These are phyloP conservation scores for Holcopasites calliopsidis DNA, from an alignment of 1,140 invertebrate species.

Conservation along the genomic window DNA sequence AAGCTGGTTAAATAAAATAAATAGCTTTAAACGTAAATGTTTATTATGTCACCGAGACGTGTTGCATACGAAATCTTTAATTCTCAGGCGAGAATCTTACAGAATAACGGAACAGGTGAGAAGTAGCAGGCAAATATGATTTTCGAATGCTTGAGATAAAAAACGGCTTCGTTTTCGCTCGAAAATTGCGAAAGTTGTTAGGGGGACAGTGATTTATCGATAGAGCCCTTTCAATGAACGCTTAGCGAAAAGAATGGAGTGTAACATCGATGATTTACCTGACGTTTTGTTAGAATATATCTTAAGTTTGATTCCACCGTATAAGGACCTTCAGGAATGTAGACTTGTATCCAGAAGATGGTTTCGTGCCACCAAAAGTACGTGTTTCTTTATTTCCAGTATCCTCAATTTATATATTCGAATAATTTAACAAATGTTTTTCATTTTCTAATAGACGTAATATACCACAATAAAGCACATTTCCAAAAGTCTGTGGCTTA, in stretches of 20 bases:
- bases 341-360: slow-evolving; percentile 92
- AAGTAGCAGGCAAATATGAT: slow-evolving; percentile 13
- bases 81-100: neutral
- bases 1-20: slow-evolving; percentile 4
- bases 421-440: neutral
- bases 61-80: neutral
- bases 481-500: slow-evolving; percentile 85
- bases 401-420: neutral
- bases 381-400: slow-evolving; percentile 67
- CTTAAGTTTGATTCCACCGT: slow-evolving; percentile 92
- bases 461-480: slow-evolving; percentile 84
- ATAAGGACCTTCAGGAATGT: slow-evolving; percentile 92
- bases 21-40: neutral
- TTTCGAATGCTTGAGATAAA: neutral
- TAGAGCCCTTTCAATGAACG: neutral
- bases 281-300: slow-evolving; percentile 97
- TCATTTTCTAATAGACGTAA: slow-evolving; percentile 83
- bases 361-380: slow-evolving; percentile 90
- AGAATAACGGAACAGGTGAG: neutral
- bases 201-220: neutral
- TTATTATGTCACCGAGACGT: neutral
- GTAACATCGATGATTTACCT: slow-evolving; percentile 86
- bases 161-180: neutral
- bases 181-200: neutral
- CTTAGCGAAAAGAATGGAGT: slow-evolving; percentile 68